These are phyloP conservation scores for Rotaria socialis DNA, from an alignment of 2,888 invertebrate genomes.

Conservation along the genomic window DNA sequence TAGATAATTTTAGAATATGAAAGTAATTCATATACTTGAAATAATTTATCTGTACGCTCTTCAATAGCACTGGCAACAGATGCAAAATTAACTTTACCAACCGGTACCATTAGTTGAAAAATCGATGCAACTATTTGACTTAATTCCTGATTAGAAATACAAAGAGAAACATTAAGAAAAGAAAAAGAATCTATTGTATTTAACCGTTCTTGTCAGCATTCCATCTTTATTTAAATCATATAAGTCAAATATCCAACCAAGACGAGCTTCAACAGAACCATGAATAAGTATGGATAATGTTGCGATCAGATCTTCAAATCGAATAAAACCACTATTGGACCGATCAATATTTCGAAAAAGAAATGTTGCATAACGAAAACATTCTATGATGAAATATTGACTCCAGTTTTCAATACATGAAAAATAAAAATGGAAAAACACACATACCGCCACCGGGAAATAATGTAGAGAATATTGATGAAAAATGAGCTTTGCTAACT, in stretches of 20 bases:
- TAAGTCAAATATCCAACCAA: conserved; percentile 5
- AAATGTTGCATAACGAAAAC: neutral
- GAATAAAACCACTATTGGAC: neutral
- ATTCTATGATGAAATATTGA: neutral
- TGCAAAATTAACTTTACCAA: neutral
- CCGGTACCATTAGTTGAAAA: neutral
- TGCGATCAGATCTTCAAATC: neutral
- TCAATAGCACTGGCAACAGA: neutral
- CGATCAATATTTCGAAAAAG: conserved; percentile 33
- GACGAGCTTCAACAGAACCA: neutral
- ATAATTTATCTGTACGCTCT: neutral
- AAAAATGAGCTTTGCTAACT: neutral
- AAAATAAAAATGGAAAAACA: neutral
- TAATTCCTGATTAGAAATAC: neutral
- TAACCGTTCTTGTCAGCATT: neutral
- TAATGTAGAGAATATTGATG: neutral
- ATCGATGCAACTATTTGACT: neutral
- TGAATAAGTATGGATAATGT: neutral
- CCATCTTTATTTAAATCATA: conserved; percentile 36
- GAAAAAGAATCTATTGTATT: neutral
- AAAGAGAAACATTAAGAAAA: neutral
- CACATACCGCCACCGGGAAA: conserved; percentile 4
- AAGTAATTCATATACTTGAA: neutral
- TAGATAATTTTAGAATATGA: neutral
- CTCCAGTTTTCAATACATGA: neutral